Conservation (phyloP, 2,888 invertebrate species). For the Malthinus flaveolus region DNA sequence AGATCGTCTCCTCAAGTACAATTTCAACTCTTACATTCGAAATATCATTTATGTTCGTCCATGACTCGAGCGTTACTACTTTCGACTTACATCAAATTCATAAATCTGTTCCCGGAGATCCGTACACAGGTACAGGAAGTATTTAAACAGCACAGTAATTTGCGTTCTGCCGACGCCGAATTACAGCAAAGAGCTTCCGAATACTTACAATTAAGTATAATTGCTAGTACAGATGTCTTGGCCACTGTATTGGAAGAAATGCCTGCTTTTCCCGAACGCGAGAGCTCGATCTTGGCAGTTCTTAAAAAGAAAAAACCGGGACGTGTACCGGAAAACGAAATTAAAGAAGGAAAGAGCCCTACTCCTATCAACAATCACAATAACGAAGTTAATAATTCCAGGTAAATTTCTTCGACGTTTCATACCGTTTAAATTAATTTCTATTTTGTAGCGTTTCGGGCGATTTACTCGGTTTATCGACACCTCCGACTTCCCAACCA, state of each 20-base stretch:
- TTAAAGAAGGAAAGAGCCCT: conserved; percentile 82
- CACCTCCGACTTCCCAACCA: conserved; percentile 77
- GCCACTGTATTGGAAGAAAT: conserved; percentile 99
- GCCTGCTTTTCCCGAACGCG: conserved; percentile 99
- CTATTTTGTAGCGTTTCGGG: conserved; percentile 59
- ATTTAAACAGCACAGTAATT: conserved; percentile 90
- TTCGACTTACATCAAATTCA: conserved; percentile 98
- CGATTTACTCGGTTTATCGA: conserved; percentile 86
- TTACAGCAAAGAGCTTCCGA: conserved; percentile 98
- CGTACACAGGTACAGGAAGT: conserved; percentile 91
- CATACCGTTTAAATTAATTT: background rate
- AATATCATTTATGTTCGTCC: conserved; percentile 97
- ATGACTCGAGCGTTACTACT: conserved; percentile 94
- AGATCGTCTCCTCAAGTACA: conserved; percentile 96
- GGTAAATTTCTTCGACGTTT: conserved; percentile 29
- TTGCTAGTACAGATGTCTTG: conserved; percentile 95
- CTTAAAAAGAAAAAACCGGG: conserved; percentile 98
- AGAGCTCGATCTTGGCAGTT: conserved; percentile 96
- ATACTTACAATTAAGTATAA: conserved; percentile 93
- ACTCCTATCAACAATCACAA: conserved; percentile 59
- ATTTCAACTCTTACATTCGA: conserved; percentile 97
- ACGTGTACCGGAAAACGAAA: conserved; percentile 85
- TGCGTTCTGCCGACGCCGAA: conserved; percentile 97
- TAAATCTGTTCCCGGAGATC: conserved; percentile 98
- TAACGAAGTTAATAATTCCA: conserved; percentile 56